A percentile compares a stretch with the other conserved stretches of the same genome.
These are phyloP conservation scores for Leucania comma DNA, from an alignment of 2,888 invertebrate genomes.

Conservation along the genomic window DNA sequence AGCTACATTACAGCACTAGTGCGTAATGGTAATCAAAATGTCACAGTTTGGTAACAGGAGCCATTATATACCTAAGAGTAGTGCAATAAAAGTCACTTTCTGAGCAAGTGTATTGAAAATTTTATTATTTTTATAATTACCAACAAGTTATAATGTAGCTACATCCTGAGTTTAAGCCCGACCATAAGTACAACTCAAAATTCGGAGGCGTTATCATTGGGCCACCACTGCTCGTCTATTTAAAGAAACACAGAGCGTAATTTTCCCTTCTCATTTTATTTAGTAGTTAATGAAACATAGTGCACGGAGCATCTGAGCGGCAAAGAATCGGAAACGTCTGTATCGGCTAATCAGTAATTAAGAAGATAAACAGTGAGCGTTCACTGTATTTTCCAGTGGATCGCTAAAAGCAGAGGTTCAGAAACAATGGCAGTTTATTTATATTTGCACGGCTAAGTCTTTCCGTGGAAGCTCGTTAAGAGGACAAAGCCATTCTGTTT, in stretches of 20 bases:
- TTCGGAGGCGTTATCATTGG: too few relatives aligned
- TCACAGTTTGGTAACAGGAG: too few relatives aligned
- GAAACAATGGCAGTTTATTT: slow-evolving; percentile 78
- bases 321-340: slow-evolving; percentile 58
- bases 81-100: too few relatives aligned
- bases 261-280: slow-evolving; percentile 26
- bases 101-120: too few relatives aligned
- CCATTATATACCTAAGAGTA: too few relatives aligned
- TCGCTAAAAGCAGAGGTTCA: slow-evolving; percentile 70
- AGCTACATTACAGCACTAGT: too few relatives aligned
- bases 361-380: slow-evolving; percentile 66
- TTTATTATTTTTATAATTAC: too few relatives aligned
- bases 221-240: too few relatives aligned
- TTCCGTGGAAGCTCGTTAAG: slow-evolving; percentile 78
- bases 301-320: slow-evolving; percentile 44
- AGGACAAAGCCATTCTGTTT: slow-evolving; percentile 79
- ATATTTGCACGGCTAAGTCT: slow-evolving; percentile 73
- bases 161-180: too few relatives aligned
- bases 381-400: slow-evolving; percentile 67
- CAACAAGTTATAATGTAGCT: too few relatives aligned
- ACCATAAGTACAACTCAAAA: too few relatives aligned
- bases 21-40: too few relatives aligned
- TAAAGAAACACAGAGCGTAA: background rate
- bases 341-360: slow-evolving; percentile 73
- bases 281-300: slow-evolving; percentile 37